A percentile compares a stretch with the other conserved stretches of the same genome.
phyloP scores from a whole-genome alignment of 2,113 vertebrate genomes.

The Dasyprocta punctata region DNA sequence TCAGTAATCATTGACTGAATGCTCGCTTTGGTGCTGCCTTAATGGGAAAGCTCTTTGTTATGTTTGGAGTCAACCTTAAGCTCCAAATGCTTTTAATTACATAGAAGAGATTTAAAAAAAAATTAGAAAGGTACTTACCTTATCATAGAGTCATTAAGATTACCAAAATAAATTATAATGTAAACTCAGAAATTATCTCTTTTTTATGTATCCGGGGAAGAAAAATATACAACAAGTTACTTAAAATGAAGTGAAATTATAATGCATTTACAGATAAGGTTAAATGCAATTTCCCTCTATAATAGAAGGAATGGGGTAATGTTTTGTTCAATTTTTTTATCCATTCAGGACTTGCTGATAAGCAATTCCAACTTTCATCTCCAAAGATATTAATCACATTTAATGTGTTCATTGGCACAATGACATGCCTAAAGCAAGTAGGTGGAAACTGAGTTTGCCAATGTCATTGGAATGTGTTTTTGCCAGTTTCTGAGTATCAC shows the following conservation, averaged over 20 bases:
- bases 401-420: conserved; percentile 70
- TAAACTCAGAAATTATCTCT: conserved; percentile 18
- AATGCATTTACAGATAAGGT: conserved; percentile 56
- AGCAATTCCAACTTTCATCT: conserved; percentile 56
- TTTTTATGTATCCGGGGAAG: background rate
- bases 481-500: conserved; percentile 58
- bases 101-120: background rate
- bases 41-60: background rate
- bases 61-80: background rate
- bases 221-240: conserved; percentile 7
- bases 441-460: conserved; percentile 63
- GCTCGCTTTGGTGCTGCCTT: background rate
- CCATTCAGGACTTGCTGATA: conserved; percentile 54
- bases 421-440: conserved; percentile 57
- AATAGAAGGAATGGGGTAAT: conserved; percentile 39
- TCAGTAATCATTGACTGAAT: background rate
- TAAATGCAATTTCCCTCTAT: conserved; percentile 36
- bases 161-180: background rate
- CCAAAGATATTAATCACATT: conserved; percentile 62
- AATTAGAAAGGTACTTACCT: background rate
- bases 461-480: conserved; percentile 53
- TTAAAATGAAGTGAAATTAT: conserved; percentile 48
- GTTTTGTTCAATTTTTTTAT: conserved; percentile 44
- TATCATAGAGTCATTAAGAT: background rate
- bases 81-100: background rate